Evolutionary conservation across 2,113 vertebrate species (phyloP), one percentile per base, ranked within the genome.

Genomic region (Desmodus rotundus): DNA sequence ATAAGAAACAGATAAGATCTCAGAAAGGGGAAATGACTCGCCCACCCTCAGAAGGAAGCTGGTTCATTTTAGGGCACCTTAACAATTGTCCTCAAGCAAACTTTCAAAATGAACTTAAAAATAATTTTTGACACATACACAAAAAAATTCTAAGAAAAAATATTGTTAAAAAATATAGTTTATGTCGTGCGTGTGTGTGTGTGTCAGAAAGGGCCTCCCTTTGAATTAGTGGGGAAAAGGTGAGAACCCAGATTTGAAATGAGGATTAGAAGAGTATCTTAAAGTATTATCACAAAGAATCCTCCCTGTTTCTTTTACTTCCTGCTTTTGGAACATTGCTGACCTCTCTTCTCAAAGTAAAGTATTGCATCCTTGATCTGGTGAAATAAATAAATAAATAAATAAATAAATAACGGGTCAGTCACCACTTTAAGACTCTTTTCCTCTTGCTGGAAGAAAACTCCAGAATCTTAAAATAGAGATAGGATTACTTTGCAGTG

Each of bases 261-360:
- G 45, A 93, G 58, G n/a, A n/a, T 56, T 63, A 52, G 86, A 77
- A 91, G 67, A 86, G 78, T 81, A 76, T 89, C 78, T 96, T 77
- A 56, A 93, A 43, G 20, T 92, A 36, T 88, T 63, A 95, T 95
- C 41, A 13, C 47, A n/a, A 92, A 94, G 89, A 95, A 93, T 22
- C 13, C 20, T 45, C 73, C 36, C 87, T 82, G 47, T 76, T 93
- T 85, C 76, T 84, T 78, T 63, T 31, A 36, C 83, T 93, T 92
- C 95, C 95, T 94, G 78, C 41, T n/a, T 96, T 95, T 92, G 50
- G 77, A 81, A 94, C 73, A 83, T n/a, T 68, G 85, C 72, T 95
- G 63, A 93, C 89, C 63, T 96, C 41, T 73, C 58, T 91, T 89
- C 84, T 90, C 87, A 70, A 83, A 97, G 86, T 73, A 84, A 92